Percentiles rank a stretch among this genome's conserved stretches.
Conservation (phyloP, 1,140 invertebrate genomes). For the Drosophila sturtevanti region DNA sequence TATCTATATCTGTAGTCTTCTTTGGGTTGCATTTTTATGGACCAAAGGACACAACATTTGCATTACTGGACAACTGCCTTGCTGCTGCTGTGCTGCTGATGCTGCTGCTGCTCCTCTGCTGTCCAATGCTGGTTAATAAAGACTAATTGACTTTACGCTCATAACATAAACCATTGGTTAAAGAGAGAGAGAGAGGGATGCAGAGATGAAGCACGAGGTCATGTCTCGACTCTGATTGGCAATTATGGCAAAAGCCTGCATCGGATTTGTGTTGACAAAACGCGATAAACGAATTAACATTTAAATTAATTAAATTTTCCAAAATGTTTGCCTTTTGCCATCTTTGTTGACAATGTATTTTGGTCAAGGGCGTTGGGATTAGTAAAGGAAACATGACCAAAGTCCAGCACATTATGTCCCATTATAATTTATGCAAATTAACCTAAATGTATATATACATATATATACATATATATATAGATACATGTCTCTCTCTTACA, state of each 20-base stretch:
- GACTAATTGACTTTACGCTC: slow-evolving; percentile 76
- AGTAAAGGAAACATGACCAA: slow-evolving; percentile 22
- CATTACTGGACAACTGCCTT: slow-evolving; percentile 55
- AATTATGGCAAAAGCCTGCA: slow-evolving; percentile 58
- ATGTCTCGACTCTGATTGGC: slow-evolving; percentile 53
- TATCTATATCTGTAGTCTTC: not conserved
- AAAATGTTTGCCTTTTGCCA: slow-evolving; percentile 38
- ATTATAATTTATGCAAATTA: slow-evolving; percentile 70
- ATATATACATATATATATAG: not conserved
- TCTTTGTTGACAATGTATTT: slow-evolving; percentile 52
- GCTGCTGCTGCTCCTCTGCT: slow-evolving; percentile 35
- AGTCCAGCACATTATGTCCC: slow-evolving; percentile 27
- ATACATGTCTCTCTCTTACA: slow-evolving; percentile 7
- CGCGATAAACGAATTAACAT: slow-evolving; percentile 78
- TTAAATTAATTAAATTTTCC: slow-evolving; percentile 71
- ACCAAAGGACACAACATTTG: slow-evolving; percentile 72
- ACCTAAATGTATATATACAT: slow-evolving; percentile 23
- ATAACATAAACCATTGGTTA: slow-evolving; percentile 29
- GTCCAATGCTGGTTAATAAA: slow-evolving; percentile 55
- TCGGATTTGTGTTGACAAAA: slow-evolving; percentile 43
- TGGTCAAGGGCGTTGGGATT: slow-evolving; percentile 28
- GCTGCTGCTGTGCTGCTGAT: not conserved
- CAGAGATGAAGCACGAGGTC: slow-evolving; percentile 7
- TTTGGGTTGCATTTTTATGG: slow-evolving; percentile 68
- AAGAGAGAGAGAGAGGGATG: slow-evolving; percentile 18